These are phyloP conservation scores for Eurystomus glaucurus DNA, from an alignment of 2,797 vertebrate genomes.

Conservation along the genomic window DNA sequence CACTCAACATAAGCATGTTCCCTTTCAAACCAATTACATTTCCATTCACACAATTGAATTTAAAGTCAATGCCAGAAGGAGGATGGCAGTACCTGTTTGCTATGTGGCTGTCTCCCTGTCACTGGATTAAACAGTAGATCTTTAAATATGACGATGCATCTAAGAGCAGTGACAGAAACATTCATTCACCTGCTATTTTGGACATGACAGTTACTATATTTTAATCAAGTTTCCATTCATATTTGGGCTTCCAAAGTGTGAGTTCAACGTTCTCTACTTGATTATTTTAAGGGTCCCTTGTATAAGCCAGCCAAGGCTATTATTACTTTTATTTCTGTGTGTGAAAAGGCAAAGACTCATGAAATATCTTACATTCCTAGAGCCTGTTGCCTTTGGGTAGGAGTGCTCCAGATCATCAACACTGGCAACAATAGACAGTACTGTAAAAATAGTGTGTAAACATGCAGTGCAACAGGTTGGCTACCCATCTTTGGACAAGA, in stretches of 20 bases:
- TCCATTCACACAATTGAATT: neutral
- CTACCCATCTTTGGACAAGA: constrained; percentile 39
- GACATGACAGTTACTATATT: constrained; percentile 5
- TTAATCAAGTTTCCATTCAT: constrained; percentile 41
- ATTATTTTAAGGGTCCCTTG: constrained; percentile 23
- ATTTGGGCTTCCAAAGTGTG: neutral
- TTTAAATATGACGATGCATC: neutral
- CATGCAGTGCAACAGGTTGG: neutral
- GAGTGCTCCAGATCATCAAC: neutral
- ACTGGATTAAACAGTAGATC: neutral
- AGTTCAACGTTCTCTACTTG: constrained; percentile 9
- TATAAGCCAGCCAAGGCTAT: constrained; percentile 1
- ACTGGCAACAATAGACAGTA: constrained; percentile 2
- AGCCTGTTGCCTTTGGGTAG: constrained; percentile 36
- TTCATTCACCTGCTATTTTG: constrained; percentile 28
- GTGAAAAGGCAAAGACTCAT: constrained; percentile 34
- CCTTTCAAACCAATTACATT: neutral
- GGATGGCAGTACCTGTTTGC: neutral
- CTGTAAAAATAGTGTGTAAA: constrained; percentile 8
- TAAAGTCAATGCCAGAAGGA: neutral
- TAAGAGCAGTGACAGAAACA: neutral
- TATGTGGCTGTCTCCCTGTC: neutral
- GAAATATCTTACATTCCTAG: constrained; percentile 37
- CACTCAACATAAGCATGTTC: neutral
- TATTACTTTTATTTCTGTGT: constrained; percentile 32